phyloP scores from a whole-genome alignment of 2,888 invertebrate genomes.

The Conus canariensis region DNA sequence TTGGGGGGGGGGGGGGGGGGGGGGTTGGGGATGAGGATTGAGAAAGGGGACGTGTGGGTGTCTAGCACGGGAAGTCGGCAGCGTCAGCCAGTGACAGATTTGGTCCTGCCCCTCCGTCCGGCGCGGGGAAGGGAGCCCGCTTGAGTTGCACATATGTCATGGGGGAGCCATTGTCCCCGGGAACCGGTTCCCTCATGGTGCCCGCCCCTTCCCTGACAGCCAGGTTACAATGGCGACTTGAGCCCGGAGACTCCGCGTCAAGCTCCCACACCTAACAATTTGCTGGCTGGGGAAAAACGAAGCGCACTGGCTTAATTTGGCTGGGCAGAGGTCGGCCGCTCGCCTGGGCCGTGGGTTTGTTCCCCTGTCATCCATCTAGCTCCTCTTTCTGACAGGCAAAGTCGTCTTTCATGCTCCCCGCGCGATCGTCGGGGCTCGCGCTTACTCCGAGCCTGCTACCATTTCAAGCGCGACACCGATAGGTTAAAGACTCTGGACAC shows the following conservation, averaged over 20 bases:
- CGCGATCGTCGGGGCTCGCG: not conserved
- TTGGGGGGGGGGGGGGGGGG: too few relatives aligned
- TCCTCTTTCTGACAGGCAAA: conserved; percentile 31
- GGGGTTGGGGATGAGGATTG: not conserved
- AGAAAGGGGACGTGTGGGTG: not conserved
- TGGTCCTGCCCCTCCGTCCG: conserved; percentile 25
- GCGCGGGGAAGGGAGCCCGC: conserved; percentile 3
- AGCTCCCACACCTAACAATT: conserved; percentile 35
- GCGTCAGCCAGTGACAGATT: conserved; percentile 26
- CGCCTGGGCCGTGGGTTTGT: not conserved
- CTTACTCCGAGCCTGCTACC: not conserved
- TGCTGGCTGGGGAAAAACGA: conserved; percentile 29
- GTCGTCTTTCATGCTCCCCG: not conserved
- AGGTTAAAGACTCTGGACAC: too few relatives aligned
- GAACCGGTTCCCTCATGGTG: conserved; percentile 21
- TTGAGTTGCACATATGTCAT: conserved; percentile 40
- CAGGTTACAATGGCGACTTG: conserved; percentile 5
- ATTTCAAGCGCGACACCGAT: not conserved
- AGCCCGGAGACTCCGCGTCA: conserved; percentile 30
- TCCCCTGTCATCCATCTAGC: conserved; percentile 35
- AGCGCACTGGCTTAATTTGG: conserved; percentile 20
- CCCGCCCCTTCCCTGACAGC: conserved; percentile 30
- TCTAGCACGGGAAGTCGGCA: not conserved
- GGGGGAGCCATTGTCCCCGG: conserved; percentile 22
- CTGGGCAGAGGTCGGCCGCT: not conserved